Percentiles rank a stretch among this genome's conserved stretches.
These are phyloP conservation scores for Sipha maydis DNA, from an alignment of 2,888 invertebrate genomes.

Conservation along the genomic window DNA sequence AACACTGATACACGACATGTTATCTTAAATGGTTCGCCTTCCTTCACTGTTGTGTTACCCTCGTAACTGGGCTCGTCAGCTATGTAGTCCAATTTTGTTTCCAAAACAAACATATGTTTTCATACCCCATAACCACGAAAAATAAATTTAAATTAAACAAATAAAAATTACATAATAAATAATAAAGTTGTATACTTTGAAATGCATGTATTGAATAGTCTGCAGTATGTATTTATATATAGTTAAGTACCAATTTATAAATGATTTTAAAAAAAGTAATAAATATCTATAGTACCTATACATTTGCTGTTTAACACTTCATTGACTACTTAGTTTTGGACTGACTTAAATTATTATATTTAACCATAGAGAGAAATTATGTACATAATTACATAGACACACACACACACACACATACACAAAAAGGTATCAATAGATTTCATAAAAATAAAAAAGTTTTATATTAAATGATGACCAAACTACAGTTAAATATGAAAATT, in stretches of 20 bases:
- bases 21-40: conserved; percentile 65
- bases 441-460: neutral
- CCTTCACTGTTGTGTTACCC: conserved; percentile 64
- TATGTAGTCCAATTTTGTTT: conserved; percentile 53
- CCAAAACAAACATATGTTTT: conserved; percentile 47
- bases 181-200: neutral
- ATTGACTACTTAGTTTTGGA: neutral
- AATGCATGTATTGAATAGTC: neutral
- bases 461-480: too few relatives aligned
- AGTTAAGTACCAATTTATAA: neutral
- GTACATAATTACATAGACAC: too few relatives aligned
- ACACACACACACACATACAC: too few relatives aligned
- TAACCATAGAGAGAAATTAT: too few relatives aligned
- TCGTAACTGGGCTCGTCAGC: conserved; percentile 63
- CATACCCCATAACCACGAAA: conserved; percentile 33
- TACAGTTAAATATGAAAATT: too few relatives aligned
- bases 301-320: neutral
- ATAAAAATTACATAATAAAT: conserved; percentile 15
- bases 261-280: too few relatives aligned
- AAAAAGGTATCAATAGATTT: neutral
- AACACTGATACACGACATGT: conserved; percentile 64
- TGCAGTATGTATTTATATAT: too few relatives aligned
- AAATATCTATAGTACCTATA: neutral
- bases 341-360: too few relatives aligned
- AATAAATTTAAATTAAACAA: conserved; percentile 40